phyloP scores from a whole-genome alignment of 2,113 vertebrate genomes.

The Mormyrus lacerda region DNA sequence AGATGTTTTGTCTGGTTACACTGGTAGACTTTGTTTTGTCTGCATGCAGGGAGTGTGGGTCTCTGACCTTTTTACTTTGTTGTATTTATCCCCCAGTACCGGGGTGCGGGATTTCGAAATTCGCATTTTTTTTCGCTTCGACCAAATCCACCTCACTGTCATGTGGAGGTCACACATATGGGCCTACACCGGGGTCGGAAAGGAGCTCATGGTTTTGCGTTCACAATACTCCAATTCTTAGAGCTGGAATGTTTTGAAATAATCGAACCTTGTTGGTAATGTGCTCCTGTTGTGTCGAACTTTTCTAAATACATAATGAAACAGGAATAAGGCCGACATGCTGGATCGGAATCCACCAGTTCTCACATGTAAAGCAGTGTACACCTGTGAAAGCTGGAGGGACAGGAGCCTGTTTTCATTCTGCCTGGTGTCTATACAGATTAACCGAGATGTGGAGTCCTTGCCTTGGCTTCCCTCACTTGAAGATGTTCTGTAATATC shows the following conservation, averaged over 20 bases:
- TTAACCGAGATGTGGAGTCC: neutral
- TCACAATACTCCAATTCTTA: neutral
- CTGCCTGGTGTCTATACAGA: neutral
- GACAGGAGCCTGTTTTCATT: neutral
- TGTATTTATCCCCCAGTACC: conserved; percentile 34
- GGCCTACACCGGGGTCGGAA: too few relatives aligned
- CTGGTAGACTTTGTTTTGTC: conserved; percentile 48
- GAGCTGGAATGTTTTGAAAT: neutral
- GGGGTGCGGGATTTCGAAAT: conserved; percentile 29
- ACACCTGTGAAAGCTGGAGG: neutral
- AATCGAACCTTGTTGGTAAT: neutral
- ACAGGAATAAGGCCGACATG: neutral
- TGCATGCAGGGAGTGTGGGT: conserved; percentile 49
- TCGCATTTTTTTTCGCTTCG: conserved; percentile 7
- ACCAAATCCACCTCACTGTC: neutral
- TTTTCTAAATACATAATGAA: neutral
- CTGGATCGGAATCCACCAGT: neutral
- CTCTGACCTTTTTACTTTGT: conserved; percentile 44
- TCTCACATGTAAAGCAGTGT: neutral
- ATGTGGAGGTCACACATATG: neutral
- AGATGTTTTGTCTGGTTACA: conserved; percentile 44
- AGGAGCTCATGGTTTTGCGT: neutral
- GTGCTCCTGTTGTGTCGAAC: neutral
- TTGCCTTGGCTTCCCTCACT: neutral
- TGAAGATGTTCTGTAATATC: neutral